These are phyloP conservation scores for Stomatorhinus walkeri DNA, from an alignment of 2,797 vertebrate genomes.

Conservation along the genomic window DNA sequence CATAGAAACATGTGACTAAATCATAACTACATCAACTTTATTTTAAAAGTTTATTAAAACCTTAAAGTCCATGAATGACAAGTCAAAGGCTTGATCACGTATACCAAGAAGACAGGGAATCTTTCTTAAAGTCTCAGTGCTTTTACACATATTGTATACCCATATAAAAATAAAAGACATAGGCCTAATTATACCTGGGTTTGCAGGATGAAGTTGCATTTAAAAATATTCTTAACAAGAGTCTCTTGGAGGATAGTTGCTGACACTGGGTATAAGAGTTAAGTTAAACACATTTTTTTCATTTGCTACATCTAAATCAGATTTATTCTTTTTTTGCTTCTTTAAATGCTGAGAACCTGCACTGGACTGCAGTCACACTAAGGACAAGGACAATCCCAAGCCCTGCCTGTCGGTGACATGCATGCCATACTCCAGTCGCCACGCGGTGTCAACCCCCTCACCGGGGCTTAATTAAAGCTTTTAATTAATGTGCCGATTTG, in stretches of 20 bases:
- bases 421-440: not conserved
- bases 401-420: not conserved
- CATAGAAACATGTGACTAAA: not conserved
- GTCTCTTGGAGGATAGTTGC: not conserved
- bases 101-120: not conserved
- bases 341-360: not conserved
- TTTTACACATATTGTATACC: conserved; percentile 9
- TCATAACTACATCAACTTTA: not conserved
- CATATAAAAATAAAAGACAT: conserved; percentile 22
- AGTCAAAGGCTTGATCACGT: conserved; percentile 18
- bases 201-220: not conserved
- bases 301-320: not conserved
- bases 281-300: not conserved
- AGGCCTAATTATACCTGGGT: not conserved
- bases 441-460: not conserved
- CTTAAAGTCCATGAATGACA: conserved; percentile 2
- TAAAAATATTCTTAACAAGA: not conserved
- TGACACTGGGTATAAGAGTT: not conserved
- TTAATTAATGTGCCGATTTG: conserved; percentile 64
- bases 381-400: not conserved
- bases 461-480: conserved; percentile 46
- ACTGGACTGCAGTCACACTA: not conserved
- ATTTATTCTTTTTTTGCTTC: not conserved
- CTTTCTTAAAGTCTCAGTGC: conserved; percentile 21
- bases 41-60: not conserved